Conservation (phyloP, 2,797 vertebrate species). For the Clarias fuscus region DNA sequence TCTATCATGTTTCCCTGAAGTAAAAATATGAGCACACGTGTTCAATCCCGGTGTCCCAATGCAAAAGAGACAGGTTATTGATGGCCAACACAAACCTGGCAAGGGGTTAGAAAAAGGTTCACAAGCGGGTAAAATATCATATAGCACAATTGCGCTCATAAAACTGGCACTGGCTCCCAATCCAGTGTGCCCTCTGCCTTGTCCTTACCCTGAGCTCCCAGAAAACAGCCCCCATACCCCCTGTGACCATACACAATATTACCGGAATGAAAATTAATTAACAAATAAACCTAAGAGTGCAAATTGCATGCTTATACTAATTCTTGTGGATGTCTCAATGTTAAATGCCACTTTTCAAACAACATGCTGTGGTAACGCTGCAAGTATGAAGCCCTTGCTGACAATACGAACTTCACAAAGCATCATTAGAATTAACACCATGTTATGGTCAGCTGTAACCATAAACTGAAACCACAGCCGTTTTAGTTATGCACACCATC, state of each 20-base stretch:
- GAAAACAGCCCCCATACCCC: too few relatives aligned
- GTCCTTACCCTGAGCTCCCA: too few relatives aligned
- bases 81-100: neutral
- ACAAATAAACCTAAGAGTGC: neutral
- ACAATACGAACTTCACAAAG: neutral
- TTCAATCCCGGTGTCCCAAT: neutral
- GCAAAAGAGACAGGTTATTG: neutral
- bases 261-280: too few relatives aligned
- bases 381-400: neutral
- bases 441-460: neutral
- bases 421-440: neutral
- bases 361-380: neutral
- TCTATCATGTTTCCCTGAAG: neutral
- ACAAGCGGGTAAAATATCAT: neutral
- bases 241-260: too few relatives aligned
- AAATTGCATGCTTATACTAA: neutral
- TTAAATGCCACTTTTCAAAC: neutral
- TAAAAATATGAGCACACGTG: neutral
- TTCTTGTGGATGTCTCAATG: neutral
- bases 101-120: neutral
- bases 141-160: neutral
- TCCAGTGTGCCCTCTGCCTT: too few relatives aligned
- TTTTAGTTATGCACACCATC: neutral
- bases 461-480: neutral
- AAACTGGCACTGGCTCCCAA: too few relatives aligned